Percentiles rank a stretch among this genome's conserved stretches.
These are phyloP conservation scores for Arvicanthis niloticus DNA, from an alignment of 2,113 vertebrate genomes.

Conservation along the genomic window DNA sequence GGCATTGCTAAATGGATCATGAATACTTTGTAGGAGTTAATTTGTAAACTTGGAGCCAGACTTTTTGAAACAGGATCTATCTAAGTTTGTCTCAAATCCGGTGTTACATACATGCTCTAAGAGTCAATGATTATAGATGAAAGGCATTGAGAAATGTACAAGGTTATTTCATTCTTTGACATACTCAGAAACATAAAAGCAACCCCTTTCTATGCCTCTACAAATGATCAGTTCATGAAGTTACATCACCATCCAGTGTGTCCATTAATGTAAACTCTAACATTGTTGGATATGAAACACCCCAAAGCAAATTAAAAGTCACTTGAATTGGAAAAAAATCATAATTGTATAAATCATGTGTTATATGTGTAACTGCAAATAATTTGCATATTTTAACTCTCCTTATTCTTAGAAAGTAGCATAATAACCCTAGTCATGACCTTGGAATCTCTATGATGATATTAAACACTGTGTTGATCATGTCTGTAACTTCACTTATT, in stretches of 20 bases:
- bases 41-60: slow-evolving; percentile 10
- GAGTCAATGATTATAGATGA: neutral
- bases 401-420: neutral
- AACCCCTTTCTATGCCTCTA: neutral
- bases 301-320: slow-evolving; percentile 21
- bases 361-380: neutral
- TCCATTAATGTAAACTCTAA: slow-evolving; percentile 3
- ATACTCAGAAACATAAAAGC: neutral
- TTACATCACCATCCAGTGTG: neutral
- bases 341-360: slow-evolving; percentile 1
- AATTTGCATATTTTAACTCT: neutral
- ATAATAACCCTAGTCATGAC: neutral
- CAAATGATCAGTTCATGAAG: neutral
- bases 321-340: neutral
- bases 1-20: neutral
- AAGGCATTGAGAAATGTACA: neutral
- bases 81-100: neutral
- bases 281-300: neutral
- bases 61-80: neutral
- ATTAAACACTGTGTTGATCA: neutral
- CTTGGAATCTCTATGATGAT: neutral
- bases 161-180: neutral
- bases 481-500: neutral
- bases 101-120: neutral
- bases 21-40: neutral